Percentiles rank a stretch among this genome's conserved stretches.
These are phyloP conservation scores for Paramormyrops hopkinsi DNA, from an alignment of 2,797 vertebrate species.

Conservation along the genomic window DNA sequence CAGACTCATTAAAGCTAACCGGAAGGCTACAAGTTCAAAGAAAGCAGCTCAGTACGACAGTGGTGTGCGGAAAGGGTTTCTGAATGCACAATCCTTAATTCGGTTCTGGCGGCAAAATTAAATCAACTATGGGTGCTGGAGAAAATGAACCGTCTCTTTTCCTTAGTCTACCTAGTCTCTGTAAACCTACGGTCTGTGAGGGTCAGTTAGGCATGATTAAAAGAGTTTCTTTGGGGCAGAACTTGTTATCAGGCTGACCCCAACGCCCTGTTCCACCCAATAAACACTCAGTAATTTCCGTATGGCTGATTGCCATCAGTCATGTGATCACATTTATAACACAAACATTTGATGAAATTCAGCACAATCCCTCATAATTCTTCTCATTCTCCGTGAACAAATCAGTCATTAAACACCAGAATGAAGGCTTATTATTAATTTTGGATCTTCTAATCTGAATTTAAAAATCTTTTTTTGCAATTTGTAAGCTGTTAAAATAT, in stretches of 20 bases:
- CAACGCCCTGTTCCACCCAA: neutral
- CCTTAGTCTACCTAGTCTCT: neutral
- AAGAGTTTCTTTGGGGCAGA: neutral
- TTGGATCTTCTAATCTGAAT: neutral
- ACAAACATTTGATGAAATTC: neutral
- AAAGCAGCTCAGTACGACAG: neutral
- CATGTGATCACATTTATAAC: neutral
- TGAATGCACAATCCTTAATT: neutral
- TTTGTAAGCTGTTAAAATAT: neutral
- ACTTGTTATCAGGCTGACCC: neutral
- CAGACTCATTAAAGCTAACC: neutral
- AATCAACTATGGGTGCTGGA: neutral
- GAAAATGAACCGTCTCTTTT: neutral
- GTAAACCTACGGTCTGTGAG: neutral
- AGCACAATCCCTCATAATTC: neutral
- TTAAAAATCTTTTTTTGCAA: neutral
- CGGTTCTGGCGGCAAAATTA: neutral
- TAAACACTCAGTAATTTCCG: neutral
- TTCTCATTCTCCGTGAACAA: neutral
- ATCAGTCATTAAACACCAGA: neutral
- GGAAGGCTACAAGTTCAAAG: neutral
- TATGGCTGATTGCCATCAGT: neutral
- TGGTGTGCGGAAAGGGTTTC: neutral
- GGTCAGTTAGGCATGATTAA: neutral
- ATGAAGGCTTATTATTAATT: neutral